These are phyloP conservation scores for Etheostoma cragini DNA, from an alignment of 2,113 vertebrate genomes.

Conservation along the genomic window DNA sequence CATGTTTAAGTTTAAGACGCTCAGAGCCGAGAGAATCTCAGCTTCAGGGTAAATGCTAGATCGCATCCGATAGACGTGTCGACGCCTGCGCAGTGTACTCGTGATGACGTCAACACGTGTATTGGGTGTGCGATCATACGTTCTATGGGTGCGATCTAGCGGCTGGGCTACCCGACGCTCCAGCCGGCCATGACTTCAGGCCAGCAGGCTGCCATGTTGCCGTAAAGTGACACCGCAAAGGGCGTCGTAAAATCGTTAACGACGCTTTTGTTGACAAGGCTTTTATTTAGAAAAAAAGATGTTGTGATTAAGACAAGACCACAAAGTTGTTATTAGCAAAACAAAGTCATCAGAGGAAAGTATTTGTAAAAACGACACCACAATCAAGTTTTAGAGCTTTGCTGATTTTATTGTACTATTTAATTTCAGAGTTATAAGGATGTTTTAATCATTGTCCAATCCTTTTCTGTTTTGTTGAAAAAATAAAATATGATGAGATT, in stretches of 20 bases:
- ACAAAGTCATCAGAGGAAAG: neutral
- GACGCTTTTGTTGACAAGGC: neutral
- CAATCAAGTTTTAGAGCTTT: neutral
- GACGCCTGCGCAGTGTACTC: too few species aligned
- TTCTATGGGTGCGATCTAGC: too few species aligned
- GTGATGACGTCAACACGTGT: too few species aligned
- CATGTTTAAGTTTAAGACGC: constrained; percentile 20
- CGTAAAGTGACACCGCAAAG: constrained; percentile 63
- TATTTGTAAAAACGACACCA: neutral
- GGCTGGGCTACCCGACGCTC: too few species aligned
- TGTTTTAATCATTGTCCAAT: neutral
- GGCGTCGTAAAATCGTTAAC: constrained; percentile 53
- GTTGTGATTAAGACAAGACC: neutral
- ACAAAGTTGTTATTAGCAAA: neutral
- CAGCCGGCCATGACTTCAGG: too few species aligned
- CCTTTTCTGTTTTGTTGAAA: neutral
- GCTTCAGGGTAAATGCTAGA: neutral
- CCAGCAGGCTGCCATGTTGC: constrained; percentile 74
- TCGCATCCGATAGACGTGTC: too few species aligned
- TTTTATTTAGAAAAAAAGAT: constrained; percentile 38
- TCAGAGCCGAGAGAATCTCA: neutral
- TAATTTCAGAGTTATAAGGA: neutral
- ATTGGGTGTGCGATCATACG: too few species aligned
- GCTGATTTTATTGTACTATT: neutral
- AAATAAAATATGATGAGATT: neutral